phyloP scores from a whole-genome alignment of 2,888 invertebrate species.

The Drosophila fungiperda region DNA sequence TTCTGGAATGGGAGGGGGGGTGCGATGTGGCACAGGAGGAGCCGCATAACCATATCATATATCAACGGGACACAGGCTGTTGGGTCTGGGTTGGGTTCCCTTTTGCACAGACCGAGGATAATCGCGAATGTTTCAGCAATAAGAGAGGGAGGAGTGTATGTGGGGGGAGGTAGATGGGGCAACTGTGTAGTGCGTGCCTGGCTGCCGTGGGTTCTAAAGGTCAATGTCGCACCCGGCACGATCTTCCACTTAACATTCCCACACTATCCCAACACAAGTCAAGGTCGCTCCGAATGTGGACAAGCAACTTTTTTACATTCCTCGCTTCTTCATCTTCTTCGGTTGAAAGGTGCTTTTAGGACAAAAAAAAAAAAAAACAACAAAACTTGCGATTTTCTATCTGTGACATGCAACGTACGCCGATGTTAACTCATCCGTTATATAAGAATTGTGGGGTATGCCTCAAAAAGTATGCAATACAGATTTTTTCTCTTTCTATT shows the following conservation, averaged over 20 bases:
- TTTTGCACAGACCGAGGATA: constrained; percentile 49
- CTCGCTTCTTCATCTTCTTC: constrained; percentile 8
- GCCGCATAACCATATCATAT: constrained; percentile 46
- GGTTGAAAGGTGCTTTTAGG: constrained; percentile 13
- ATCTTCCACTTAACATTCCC: constrained; percentile 50
- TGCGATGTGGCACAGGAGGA: background rate
- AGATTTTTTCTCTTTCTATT: background rate
- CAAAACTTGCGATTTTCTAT: constrained; percentile 12
- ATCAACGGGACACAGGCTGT: constrained; percentile 39
- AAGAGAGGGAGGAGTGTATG: background rate
- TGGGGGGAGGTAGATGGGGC: background rate
- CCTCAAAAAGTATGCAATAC: constrained; percentile 46
- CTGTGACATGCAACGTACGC: background rate
- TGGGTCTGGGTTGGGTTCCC: constrained; percentile 15
- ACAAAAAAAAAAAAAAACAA: background rate
- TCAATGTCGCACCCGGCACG: constrained; percentile 62
- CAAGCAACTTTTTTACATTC: constrained; percentile 10
- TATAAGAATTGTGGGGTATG: background rate
- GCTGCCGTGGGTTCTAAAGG: constrained; percentile 59
- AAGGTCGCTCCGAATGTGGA: constrained; percentile 48
- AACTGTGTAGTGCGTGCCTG: constrained; percentile 60
- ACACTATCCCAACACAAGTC: constrained; percentile 21
- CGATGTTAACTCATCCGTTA: constrained; percentile 5
- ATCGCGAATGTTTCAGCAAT: constrained; percentile 50
- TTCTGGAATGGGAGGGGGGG: constrained; percentile 19